Evolutionary conservation across 1,140 invertebrate species (phyloP).

Genomic region (Drosophila busckii): DNA sequence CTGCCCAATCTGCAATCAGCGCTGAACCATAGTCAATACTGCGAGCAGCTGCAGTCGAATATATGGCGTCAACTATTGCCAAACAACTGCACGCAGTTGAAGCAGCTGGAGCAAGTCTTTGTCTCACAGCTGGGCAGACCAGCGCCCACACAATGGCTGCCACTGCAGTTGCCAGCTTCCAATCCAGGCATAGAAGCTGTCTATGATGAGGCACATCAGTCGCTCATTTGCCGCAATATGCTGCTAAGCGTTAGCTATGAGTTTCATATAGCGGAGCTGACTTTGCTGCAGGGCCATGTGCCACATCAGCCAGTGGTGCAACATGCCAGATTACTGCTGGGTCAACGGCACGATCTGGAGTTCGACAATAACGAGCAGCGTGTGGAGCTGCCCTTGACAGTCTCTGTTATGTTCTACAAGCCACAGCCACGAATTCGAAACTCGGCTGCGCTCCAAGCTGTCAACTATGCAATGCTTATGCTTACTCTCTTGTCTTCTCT

Average conservation of each 20-base stretch:
- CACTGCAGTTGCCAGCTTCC: constrained; percentile 34
- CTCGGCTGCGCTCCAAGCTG: too few species aligned
- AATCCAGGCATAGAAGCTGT: constrained; percentile 38
- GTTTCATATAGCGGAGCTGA: constrained; percentile 40
- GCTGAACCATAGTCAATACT: constrained; percentile 57
- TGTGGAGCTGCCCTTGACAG: constrained; percentile 48
- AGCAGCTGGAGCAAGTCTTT: constrained; percentile 24
- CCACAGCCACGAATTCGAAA: constrained; percentile 2
- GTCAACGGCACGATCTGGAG: constrained; percentile 60
- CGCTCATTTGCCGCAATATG: constrained; percentile 65
- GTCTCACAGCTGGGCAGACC: constrained; percentile 64
- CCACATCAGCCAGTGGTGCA: constrained; percentile 51
- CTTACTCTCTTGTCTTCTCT: too few species aligned
- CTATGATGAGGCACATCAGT: constrained; percentile 33
- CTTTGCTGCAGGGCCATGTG: constrained; percentile 16
- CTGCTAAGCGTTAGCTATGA: constrained; percentile 61
- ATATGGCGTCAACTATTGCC: constrained; percentile 51
- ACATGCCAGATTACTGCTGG: constrained; percentile 44
- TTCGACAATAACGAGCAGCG: constrained; percentile 51
- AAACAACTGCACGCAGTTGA: constrained; percentile 18
- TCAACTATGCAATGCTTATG: too few species aligned
- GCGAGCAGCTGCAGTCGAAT: constrained; percentile 39
- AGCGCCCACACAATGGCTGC: constrained; percentile 48
- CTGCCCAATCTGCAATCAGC: constrained; percentile 7
- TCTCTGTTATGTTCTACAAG: constrained; percentile 61